Percentiles rank a stretch among this genome's conserved stretches.
Evolutionary conservation across 2,113 vertebrate species (phyloP).

Genomic region (Echinops telfairi): DNA sequence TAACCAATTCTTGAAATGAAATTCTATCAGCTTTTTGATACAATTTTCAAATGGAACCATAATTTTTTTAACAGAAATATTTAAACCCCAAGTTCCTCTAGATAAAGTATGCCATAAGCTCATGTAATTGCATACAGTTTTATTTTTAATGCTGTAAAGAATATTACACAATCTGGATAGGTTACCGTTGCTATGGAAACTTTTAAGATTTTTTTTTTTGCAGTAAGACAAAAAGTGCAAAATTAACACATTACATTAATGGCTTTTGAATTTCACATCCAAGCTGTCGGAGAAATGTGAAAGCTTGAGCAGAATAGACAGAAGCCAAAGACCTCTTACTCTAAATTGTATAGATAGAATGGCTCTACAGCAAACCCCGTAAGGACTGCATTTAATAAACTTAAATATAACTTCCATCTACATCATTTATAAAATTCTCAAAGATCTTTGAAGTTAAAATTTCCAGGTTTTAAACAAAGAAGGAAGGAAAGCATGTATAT

Average conservation of each 20-base stretch:
- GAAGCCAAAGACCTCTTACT: conserved; percentile 28
- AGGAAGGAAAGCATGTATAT: neutral
- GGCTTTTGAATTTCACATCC: conserved; percentile 76
- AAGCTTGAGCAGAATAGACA: conserved; percentile 67
- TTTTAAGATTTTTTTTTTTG: conserved; percentile 76
- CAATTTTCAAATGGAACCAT: conserved; percentile 44
- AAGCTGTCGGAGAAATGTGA: conserved; percentile 73
- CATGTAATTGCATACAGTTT: conserved; percentile 79
- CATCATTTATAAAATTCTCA: conserved; percentile 66
- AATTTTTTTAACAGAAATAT: conserved; percentile 59
- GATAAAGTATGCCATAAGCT: conserved; percentile 75
- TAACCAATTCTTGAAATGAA: conserved; percentile 66
- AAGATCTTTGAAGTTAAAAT: conserved; percentile 62
- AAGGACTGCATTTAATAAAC: conserved; percentile 73
- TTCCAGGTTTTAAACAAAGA: conserved; percentile 44
- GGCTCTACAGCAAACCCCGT: conserved; percentile 51
- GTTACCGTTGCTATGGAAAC: conserved; percentile 81
- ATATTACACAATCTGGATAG: conserved; percentile 83
- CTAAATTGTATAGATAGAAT: conserved; percentile 50
- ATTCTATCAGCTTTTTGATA: conserved; percentile 60
- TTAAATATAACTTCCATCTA: conserved; percentile 73
- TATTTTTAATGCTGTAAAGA: conserved; percentile 84
- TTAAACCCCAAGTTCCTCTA: conserved; percentile 58
- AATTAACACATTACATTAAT: conserved; percentile 84
- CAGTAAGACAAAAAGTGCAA: conserved; percentile 82